These are phyloP conservation scores for Sialis fuliginosa DNA, from an alignment of 2,888 invertebrate genomes.

Conservation along the genomic window DNA sequence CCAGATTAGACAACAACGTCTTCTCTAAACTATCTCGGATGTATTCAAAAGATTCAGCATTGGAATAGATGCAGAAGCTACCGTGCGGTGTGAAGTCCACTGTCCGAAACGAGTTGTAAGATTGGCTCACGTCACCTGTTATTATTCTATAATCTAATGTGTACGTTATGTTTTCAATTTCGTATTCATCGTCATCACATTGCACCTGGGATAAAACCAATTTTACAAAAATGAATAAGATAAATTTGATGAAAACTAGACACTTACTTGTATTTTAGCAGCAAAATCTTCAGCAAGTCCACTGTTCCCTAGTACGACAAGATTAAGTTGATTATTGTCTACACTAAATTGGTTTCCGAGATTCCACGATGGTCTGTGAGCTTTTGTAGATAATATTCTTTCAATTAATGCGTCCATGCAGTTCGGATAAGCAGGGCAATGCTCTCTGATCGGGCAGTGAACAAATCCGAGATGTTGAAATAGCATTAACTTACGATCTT, in stretches of 20 bases:
- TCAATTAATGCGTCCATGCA: slow-evolving; percentile 66
- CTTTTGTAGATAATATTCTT: slow-evolving; percentile 47
- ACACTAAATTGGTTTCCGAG: slow-evolving; percentile 46
- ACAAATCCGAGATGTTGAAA: slow-evolving; percentile 92
- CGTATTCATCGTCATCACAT: slow-evolving; percentile 74
- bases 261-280: slow-evolving; percentile 52
- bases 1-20: slow-evolving; percentile 73
- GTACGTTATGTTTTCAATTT: slow-evolving; percentile 61
- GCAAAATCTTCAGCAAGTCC: slow-evolving; percentile 77
- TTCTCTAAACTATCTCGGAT: slow-evolving; percentile 81
- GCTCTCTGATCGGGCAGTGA: slow-evolving; percentile 85
- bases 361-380: slow-evolving; percentile 46
- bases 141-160: slow-evolving; percentile 72
- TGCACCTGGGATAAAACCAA: slow-evolving; percentile 38
- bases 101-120: slow-evolving; percentile 64
- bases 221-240: neutral
- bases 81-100: slow-evolving; percentile 83
- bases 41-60: slow-evolving; percentile 81
- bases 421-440: slow-evolving; percentile 78
- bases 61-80: slow-evolving; percentile 78
- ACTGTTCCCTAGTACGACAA: slow-evolving; percentile 74
- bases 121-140: slow-evolving; percentile 66
- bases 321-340: slow-evolving; percentile 59
- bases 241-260: neutral
- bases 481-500: slow-evolving; percentile 84